phyloP scores from a whole-genome alignment of 1,140 invertebrate genomes.

The Meloidogyne hapla region DNA sequence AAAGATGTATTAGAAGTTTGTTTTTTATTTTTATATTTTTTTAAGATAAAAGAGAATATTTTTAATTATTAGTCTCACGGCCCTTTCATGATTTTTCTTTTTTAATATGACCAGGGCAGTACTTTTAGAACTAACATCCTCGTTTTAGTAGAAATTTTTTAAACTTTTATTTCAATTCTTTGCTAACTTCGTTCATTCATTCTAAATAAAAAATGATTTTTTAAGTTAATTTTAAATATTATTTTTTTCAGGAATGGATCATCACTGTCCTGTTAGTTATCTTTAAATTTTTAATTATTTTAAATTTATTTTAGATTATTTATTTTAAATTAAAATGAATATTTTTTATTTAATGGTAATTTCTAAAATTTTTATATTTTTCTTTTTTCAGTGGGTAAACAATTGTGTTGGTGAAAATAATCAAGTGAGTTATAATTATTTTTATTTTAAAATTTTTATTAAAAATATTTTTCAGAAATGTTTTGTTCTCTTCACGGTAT shows the following conservation, averaged over 20 bases:
- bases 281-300: neutral
- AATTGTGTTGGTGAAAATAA: conserved; percentile 99
- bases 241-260: conserved; percentile 93
- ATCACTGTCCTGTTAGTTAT: conserved; percentile 88
- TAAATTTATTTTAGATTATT: conserved; percentile 16
- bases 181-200: too few relatives aligned
- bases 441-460: too few relatives aligned
- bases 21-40: conserved; percentile 3
- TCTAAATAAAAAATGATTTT: too few relatives aligned
- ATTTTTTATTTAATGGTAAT: neutral
- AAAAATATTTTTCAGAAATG: conserved; percentile 76
- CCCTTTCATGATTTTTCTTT: too few relatives aligned
- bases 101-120: too few relatives aligned
- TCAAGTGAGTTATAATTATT: conserved; percentile 66
- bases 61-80: too few relatives aligned
- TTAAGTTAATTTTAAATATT: conserved; percentile 69
- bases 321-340: neutral
- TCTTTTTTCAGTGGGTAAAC: conserved; percentile 72
- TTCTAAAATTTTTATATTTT: neutral
- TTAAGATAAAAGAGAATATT: conserved; percentile 63
- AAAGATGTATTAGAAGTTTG: conserved; percentile 46
- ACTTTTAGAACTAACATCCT: too few relatives aligned
- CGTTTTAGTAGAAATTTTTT: too few relatives aligned
- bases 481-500: conserved; percentile 96
- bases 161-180: too few relatives aligned